Conservation (phyloP, 2,113 vertebrate species). For the Lamprologus speciosus region DNA sequence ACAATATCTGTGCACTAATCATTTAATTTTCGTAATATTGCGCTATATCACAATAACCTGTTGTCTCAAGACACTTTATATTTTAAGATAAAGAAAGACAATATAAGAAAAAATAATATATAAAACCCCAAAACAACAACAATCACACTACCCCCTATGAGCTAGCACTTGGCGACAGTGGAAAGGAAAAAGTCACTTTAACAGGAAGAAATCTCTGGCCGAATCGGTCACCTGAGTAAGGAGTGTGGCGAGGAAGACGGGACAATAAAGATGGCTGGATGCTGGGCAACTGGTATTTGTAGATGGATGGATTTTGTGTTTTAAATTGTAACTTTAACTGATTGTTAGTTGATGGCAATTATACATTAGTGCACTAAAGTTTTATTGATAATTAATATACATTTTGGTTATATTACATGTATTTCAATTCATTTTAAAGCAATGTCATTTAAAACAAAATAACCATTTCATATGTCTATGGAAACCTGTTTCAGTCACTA, state of each 20-base stretch:
- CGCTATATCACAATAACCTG: background rate
- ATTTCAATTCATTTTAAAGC: background rate
- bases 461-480: background rate
- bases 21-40: background rate
- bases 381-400: background rate
- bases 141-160: background rate
- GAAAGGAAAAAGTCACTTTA: background rate
- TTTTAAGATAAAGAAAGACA: background rate
- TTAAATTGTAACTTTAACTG: background rate
- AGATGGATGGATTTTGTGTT: background rate
- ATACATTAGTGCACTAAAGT: background rate
- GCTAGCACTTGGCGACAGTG: background rate
- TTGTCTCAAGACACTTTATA: background rate
- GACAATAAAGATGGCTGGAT: background rate
- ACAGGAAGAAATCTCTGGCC: background rate
- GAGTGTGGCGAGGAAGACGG: background rate
- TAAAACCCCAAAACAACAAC: background rate
- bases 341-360: background rate
- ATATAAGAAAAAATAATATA: background rate
- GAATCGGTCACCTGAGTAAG: background rate
- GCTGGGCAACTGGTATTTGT: background rate
- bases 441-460: background rate
- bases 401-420: background rate
- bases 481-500: background rate
- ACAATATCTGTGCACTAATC: background rate